These are phyloP conservation scores for Semotilus atromaculatus DNA, from an alignment of 2,797 vertebrate genomes.

Conservation along the genomic window DNA sequence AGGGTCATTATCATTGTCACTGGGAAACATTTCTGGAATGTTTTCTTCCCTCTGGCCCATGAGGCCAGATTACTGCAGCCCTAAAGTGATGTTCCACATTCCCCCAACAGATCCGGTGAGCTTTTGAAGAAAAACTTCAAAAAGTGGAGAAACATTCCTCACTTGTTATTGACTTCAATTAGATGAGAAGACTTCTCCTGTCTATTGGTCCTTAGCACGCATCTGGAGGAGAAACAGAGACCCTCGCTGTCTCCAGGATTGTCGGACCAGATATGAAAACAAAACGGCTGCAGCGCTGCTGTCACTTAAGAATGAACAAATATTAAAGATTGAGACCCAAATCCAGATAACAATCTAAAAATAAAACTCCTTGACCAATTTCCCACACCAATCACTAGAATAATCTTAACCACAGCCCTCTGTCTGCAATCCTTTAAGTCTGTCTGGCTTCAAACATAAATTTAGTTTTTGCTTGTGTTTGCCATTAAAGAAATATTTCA, in stretches of 20 bases:
- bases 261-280: not conserved
- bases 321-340: not conserved
- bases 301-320: slow-evolving; percentile 43
- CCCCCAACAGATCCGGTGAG: slow-evolving; percentile 23
- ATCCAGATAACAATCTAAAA: slow-evolving; percentile 33
- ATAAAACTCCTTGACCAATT: slow-evolving; percentile 42
- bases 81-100: slow-evolving; percentile 9
- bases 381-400: slow-evolving; percentile 24
- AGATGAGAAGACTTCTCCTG: slow-evolving; percentile 14
- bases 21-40: slow-evolving; percentile 46
- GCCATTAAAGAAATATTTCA: not conserved
- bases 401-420: slow-evolving; percentile 35
- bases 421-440: slow-evolving; percentile 38
- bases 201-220: slow-evolving; percentile 11
- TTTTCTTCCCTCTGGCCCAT: slow-evolving; percentile 22
- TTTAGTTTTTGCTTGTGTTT: not conserved
- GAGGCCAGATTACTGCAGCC: slow-evolving; percentile 27
- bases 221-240: not conserved
- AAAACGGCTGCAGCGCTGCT: not conserved
- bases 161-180: slow-evolving; percentile 31
- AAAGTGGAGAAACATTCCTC: slow-evolving; percentile 46
- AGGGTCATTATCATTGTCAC: slow-evolving; percentile 50
- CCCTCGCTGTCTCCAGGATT: slow-evolving; percentile 17
- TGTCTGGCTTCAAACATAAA: slow-evolving; percentile 28
- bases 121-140: slow-evolving; percentile 37